These are phyloP conservation scores for Tetropium fuscum DNA, from an alignment of 2,888 invertebrate genomes.

Conservation along the genomic window DNA sequence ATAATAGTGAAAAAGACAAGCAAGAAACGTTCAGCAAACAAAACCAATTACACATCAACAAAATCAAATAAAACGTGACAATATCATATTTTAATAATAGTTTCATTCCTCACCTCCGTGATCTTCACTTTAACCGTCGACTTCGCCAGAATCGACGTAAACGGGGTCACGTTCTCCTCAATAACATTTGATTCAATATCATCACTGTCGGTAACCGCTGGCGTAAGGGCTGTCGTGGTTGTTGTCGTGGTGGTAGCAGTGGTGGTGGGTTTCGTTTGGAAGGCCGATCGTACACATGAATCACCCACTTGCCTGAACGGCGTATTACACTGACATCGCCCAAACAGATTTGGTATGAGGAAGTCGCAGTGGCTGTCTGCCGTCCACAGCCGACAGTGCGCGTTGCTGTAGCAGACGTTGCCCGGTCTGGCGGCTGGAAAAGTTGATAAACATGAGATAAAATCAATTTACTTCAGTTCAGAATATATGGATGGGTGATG, in stretches of 20 bases:
- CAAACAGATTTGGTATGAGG: constrained; percentile 89
- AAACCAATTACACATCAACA: background rate
- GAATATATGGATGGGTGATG: no score
- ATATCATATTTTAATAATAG: no score
- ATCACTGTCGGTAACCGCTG: constrained; percentile 20
- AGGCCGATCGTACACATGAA: constrained; percentile 70
- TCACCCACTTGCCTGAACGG: constrained; percentile 75
- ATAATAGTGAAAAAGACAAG: no score
- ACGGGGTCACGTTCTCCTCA: constrained; percentile 17
- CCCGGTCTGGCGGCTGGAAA: constrained; percentile 86
- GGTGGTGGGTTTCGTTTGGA: constrained; percentile 58
- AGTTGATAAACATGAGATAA: constrained; percentile 7
- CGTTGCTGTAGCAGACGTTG: constrained; percentile 90
- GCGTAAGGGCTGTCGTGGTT: constrained; percentile 7
- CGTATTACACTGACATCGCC: constrained; percentile 85
- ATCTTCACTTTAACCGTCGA: constrained; percentile 18
- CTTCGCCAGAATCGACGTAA: background rate
- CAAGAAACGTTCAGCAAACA: no score
- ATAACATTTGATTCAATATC: constrained; percentile 43
- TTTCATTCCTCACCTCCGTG: no score
- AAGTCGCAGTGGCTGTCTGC: constrained; percentile 89
- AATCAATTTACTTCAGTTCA: no score
- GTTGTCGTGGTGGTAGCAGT: constrained; percentile 25
- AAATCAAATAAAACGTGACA: no score
- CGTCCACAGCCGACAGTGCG: constrained; percentile 88